These are phyloP conservation scores for Tetramorium bicarinatum DNA, from an alignment of 2,888 invertebrate genomes.

Conservation along the genomic window DNA sequence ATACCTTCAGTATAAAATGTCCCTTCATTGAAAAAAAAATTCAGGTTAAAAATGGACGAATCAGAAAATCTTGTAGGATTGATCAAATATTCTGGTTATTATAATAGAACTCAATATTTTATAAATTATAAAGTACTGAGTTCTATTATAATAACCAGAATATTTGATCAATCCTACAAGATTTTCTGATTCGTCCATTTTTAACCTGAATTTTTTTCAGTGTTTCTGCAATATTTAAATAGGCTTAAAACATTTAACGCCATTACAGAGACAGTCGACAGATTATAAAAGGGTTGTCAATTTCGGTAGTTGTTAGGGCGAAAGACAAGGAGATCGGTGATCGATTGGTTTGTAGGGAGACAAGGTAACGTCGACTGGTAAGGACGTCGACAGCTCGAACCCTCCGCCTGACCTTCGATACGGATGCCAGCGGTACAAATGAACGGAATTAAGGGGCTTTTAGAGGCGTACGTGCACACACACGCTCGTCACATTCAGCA, in stretches of 20 bases:
- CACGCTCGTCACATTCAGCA: constrained; percentile 62
- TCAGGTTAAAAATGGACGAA: too few species aligned
- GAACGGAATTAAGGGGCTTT: constrained; percentile 84
- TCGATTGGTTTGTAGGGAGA: constrained; percentile 62
- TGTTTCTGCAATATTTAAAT: neutral
- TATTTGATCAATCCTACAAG: too few species aligned
- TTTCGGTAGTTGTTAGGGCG: neutral
- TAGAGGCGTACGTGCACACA: constrained; percentile 76
- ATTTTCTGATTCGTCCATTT: too few species aligned
- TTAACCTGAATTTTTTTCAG: too few species aligned
- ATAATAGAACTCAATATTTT: too few species aligned
- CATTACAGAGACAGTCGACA: neutral
- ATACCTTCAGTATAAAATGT: neutral
- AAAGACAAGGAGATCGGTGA: constrained; percentile 53
- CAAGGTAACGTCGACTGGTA: constrained; percentile 63
- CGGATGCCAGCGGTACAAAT: constrained; percentile 80
- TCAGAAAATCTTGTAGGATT: too few species aligned
- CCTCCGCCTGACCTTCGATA: constrained; percentile 73
- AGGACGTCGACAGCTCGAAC: constrained; percentile 68
- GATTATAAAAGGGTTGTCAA: constrained; percentile 28
- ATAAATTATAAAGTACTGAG: too few species aligned
- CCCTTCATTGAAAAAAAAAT: too few species aligned
- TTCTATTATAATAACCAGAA: too few species aligned
- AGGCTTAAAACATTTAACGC: too few species aligned
- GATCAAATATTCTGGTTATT: too few species aligned